These are phyloP conservation scores for Gymnothorax javanicus DNA, from an alignment of 2,797 vertebrate genomes.

Conservation along the genomic window DNA sequence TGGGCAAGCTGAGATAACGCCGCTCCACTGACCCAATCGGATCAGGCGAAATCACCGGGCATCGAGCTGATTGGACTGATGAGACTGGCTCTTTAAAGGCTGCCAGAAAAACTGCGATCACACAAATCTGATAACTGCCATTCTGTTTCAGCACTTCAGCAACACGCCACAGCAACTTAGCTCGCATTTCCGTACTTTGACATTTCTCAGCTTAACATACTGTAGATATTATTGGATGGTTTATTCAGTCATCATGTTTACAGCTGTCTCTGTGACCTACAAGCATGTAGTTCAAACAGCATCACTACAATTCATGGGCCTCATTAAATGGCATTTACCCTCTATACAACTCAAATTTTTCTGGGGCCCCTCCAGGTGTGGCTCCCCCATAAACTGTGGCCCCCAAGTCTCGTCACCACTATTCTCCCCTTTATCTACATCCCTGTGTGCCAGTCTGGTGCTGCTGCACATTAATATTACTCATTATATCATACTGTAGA, in stretches of 20 bases:
- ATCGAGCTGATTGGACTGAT: background rate
- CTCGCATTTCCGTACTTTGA: background rate
- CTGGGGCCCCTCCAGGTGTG: no score
- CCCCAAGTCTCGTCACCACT: no score
- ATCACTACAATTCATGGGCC: no score
- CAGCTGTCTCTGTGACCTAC: background rate
- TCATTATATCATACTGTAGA: no score
- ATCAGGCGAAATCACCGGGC: background rate
- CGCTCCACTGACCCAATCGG: conserved; percentile 13
- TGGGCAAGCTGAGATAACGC: background rate
- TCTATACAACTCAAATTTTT: no score
- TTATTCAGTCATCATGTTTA: background rate
- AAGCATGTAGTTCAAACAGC: background rate
- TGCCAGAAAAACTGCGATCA: background rate
- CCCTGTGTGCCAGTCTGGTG: no score
- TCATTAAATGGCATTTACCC: no score
- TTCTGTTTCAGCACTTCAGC: background rate
- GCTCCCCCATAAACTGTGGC: no score
- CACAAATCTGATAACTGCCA: background rate
- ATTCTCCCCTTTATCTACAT: no score
- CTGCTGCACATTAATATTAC: no score
- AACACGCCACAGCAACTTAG: background rate
- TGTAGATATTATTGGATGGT: background rate
- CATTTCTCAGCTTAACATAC: background rate
- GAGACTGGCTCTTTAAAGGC: background rate